Evolutionary conservation across 2,888 invertebrate genomes (phyloP).

Genomic region (Cheiracanthium punctorium): DNA sequence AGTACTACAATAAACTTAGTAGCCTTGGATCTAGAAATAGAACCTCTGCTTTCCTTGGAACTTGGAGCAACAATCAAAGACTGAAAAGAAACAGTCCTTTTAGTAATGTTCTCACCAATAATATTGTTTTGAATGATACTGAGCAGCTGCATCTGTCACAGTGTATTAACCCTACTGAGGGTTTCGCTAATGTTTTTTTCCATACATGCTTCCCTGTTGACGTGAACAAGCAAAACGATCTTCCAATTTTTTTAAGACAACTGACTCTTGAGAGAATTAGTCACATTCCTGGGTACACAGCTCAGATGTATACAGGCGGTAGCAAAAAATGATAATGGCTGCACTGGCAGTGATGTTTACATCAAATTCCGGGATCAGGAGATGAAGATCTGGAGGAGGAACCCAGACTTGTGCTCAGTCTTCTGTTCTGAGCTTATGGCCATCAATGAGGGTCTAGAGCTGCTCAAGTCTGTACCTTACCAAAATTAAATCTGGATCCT

Average conservation of each 20-base stretch:
- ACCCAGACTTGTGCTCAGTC: not conserved
- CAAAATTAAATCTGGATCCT: too few species aligned
- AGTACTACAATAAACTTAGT: too few species aligned
- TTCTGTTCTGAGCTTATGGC: not conserved
- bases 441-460: not conserved
- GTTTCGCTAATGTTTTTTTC: not conserved
- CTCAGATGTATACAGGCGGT: not conserved
- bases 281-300: too few species aligned
- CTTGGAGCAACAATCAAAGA: not conserved
- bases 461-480: not conserved
- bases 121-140: not conserved
- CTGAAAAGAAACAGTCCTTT: not conserved
- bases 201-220: not conserved
- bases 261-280: not conserved
- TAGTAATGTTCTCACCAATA: not conserved
- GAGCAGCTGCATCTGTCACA: not conserved
- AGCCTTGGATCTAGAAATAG: not conserved
- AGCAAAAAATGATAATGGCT: not conserved
- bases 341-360: not conserved
- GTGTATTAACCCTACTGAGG: not conserved
- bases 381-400: not conserved
- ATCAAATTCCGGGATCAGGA: not conserved
- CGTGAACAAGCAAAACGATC: not conserved
- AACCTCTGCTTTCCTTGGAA: not conserved
- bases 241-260: not conserved